Percentiles rank a stretch among this genome's conserved stretches.
Conservation (phyloP, 1,140 invertebrate genomes). For the Yoshiicerus persimilis region DNA sequence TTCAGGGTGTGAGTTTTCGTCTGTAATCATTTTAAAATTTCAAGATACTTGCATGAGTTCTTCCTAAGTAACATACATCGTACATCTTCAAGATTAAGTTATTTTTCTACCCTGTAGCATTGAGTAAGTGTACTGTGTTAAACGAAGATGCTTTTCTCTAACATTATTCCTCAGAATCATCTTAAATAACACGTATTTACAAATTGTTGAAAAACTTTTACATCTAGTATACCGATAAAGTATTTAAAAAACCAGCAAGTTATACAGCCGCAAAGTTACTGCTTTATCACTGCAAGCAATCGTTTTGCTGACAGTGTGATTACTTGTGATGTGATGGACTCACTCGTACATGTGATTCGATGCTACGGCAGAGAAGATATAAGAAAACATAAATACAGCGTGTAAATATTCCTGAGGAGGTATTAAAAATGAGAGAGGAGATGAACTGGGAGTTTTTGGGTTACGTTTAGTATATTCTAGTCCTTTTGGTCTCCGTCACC, state of each 20-base stretch:
- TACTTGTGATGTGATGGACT: neutral
- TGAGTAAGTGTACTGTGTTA: no score
- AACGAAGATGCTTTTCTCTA: neutral
- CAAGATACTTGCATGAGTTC: neutral
- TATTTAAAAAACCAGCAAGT: neutral
- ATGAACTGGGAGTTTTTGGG: neutral
- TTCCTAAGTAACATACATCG: no score
- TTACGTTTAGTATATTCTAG: neutral
- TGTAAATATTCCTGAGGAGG: neutral
- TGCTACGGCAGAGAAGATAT: neutral
- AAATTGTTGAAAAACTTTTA: neutral
- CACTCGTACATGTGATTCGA: neutral
- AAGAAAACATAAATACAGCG: neutral
- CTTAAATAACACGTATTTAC: neutral
- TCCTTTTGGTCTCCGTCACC: neutral
- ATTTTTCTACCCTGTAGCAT: neutral
- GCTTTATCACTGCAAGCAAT: conserved; percentile 4
- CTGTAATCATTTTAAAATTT: neutral
- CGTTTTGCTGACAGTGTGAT: neutral
- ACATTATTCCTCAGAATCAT: neutral
- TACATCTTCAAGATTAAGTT: neutral
- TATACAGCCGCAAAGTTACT: neutral
- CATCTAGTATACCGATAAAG: neutral
- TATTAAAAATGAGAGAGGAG: neutral
- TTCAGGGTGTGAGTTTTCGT: neutral